These are phyloP conservation scores for Forbesichthys papilliferus DNA, from an alignment of 2,113 vertebrate genomes.

Conservation along the genomic window DNA sequence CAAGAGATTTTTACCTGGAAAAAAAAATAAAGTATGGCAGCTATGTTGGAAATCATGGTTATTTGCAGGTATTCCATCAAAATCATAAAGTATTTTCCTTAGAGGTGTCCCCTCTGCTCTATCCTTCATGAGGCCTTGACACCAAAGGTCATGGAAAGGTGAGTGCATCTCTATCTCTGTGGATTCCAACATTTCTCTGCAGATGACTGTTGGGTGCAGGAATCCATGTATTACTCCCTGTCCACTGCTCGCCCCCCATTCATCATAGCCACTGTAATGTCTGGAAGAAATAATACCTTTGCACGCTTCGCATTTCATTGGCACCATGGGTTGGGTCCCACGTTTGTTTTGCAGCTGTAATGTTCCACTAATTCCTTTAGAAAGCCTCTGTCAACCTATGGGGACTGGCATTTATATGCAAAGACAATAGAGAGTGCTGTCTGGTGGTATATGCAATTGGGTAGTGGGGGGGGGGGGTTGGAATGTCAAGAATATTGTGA, in stretches of 20 bases:
- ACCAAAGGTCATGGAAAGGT: slow-evolving; percentile 66
- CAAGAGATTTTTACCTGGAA: neutral
- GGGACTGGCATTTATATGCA: no score
- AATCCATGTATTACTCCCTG: slow-evolving; percentile 57
- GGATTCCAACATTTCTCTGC: slow-evolving; percentile 41
- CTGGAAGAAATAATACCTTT: slow-evolving; percentile 71
- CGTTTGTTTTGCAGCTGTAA: slow-evolving; percentile 71
- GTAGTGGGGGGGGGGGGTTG: no score
- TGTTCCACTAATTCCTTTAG: slow-evolving; percentile 48
- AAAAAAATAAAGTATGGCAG: slow-evolving; percentile 14
- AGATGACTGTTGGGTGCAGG: slow-evolving; percentile 67
- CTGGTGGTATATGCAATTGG: no score
- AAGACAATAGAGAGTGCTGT: no score
- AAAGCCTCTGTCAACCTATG: no score
- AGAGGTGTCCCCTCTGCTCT: slow-evolving; percentile 16
- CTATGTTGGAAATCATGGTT: slow-evolving; percentile 25
- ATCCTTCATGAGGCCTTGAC: slow-evolving; percentile 53
- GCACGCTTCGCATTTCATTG: slow-evolving; percentile 72
- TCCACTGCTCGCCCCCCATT: slow-evolving; percentile 61
- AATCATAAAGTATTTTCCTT: slow-evolving; percentile 57
- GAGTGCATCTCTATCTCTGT: slow-evolving; percentile 63
- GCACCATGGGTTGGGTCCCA: slow-evolving; percentile 62
- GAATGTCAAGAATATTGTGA: no score
- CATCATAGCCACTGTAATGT: slow-evolving; percentile 74
- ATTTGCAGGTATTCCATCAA: slow-evolving; percentile 56